phyloP scores from a whole-genome alignment of 2,113 vertebrate species.

The Oostethus manadensis region DNA sequence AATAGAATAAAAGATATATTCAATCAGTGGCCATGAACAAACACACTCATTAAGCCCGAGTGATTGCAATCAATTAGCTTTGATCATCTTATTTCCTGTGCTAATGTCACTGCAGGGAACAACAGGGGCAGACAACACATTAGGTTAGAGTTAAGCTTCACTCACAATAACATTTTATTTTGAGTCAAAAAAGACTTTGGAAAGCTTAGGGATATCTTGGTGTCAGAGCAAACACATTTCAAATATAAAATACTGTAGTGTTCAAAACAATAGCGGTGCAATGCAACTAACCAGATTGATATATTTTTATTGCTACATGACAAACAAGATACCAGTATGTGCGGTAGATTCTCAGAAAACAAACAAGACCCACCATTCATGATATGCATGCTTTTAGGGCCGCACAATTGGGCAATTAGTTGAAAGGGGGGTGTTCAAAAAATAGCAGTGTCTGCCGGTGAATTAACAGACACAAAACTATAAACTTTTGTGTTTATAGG shows the following conservation, averaged over 20 bases:
- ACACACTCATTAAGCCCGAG: constrained; percentile 54
- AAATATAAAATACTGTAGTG: not conserved
- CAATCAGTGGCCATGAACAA: constrained; percentile 51
- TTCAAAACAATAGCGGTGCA: too few relatives aligned
- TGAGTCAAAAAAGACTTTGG: not conserved
- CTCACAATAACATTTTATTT: constrained; percentile 15
- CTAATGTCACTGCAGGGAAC: constrained; percentile 46
- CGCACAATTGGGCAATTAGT: too few relatives aligned
- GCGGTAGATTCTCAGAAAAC: too few relatives aligned
- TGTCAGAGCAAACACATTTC: constrained; percentile 1
- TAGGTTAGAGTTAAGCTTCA: constrained; percentile 14
- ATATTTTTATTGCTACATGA: too few relatives aligned
- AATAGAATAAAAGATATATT: constrained; percentile 49
- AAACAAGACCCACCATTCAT: too few relatives aligned
- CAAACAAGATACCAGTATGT: too few relatives aligned
- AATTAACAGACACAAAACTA: too few relatives aligned
- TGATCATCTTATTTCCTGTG: constrained; percentile 40
- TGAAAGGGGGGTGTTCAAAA: too few relatives aligned
- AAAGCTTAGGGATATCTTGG: not conserved
- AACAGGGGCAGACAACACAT: constrained; percentile 32
- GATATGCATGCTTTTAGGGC: too few relatives aligned
- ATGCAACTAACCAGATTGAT: too few relatives aligned
- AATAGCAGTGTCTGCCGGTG: too few relatives aligned
- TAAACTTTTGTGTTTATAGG: too few relatives aligned
- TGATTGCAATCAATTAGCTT: constrained; percentile 46